Evolutionary conservation across 2,888 invertebrate genomes (phyloP).

Genomic region (Acleris sparsana): DNA sequence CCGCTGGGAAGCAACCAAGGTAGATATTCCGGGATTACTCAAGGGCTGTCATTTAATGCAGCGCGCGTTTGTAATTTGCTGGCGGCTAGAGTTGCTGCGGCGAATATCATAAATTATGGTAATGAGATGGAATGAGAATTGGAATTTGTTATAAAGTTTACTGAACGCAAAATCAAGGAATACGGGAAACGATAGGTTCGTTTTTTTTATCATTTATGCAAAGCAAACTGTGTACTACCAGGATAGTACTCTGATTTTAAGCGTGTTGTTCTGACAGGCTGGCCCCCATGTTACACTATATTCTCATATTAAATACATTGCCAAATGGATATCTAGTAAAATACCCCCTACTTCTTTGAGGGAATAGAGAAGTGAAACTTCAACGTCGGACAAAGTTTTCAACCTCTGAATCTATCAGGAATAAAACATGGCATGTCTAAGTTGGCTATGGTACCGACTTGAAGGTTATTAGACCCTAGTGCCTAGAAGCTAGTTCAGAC

Average conservation of each 20-base stretch:
- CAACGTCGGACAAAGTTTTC: conserved; percentile 6
- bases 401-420: conserved; percentile 2
- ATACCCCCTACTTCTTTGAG: no score
- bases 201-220: no score
- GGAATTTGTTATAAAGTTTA: conserved; percentile 6
- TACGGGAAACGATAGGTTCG: neutral
- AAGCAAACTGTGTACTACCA: no score
- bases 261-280: no score
- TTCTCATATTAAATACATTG: no score
- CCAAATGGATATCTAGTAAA: no score
- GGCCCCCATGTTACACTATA: no score
- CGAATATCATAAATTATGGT: conserved; percentile 19
- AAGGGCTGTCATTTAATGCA: conserved; percentile 47
- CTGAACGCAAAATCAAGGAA: neutral
- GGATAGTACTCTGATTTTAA: no score
- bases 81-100: conserved; percentile 22
- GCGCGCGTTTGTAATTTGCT: conserved; percentile 58
- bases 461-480: conserved; percentile 12
- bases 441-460: conserved; percentile 1
- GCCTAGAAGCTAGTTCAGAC: neutral
- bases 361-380: neutral
- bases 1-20: conserved; percentile 28
- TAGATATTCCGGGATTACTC: conserved; percentile 53
- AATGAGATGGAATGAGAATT: conserved; percentile 1
- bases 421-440: conserved; percentile 7